Evolutionary conservation across 2,113 vertebrate genomes (phyloP).

Genomic region (Polyodon spathula): DNA sequence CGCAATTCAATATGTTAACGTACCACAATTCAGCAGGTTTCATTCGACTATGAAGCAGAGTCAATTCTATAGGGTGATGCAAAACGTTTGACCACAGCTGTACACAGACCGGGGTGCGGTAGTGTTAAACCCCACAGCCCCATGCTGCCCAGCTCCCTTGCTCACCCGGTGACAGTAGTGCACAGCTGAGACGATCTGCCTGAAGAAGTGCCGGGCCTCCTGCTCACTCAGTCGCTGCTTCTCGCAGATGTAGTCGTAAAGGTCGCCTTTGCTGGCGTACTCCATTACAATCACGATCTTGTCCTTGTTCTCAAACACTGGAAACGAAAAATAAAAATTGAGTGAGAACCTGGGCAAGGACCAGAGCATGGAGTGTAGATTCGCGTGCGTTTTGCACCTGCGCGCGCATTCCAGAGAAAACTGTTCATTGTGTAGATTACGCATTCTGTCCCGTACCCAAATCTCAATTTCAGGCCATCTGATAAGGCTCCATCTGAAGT

Average conservation of each 20-base stretch:
- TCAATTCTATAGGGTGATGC: too few species aligned
- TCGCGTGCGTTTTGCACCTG: rapidly evolving
- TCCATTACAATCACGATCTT: constrained; percentile 98
- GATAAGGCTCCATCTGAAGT: too few species aligned
- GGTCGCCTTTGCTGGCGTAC: constrained; percentile 82
- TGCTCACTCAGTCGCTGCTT: constrained; percentile 64
- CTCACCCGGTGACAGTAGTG: constrained; percentile 87
- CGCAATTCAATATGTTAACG: too few species aligned
- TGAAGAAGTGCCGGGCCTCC: constrained; percentile 81
- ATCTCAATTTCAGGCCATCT: too few species aligned
- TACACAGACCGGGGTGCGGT: too few species aligned
- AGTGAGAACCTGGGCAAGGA: too few species aligned
- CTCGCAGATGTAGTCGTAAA: constrained; percentile 88
- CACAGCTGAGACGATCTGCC: constrained; percentile 86
- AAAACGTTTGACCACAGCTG: too few species aligned
- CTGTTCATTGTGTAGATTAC: not conserved
- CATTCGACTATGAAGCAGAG: too few species aligned
- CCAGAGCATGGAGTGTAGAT: not conserved
- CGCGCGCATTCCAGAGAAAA: not conserved
- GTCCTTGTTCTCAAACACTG: constrained; percentile 94
- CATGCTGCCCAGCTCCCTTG: too few species aligned
- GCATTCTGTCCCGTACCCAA: constrained; percentile 1
- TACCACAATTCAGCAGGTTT: too few species aligned
- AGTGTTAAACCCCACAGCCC: too few species aligned
- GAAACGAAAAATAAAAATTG: rapidly evolving